Percentiles rank a stretch among this genome's conserved stretches.
These are phyloP conservation scores for Anoplius nigerrimus DNA, from an alignment of 2,888 invertebrate genomes.

Conservation along the genomic window DNA sequence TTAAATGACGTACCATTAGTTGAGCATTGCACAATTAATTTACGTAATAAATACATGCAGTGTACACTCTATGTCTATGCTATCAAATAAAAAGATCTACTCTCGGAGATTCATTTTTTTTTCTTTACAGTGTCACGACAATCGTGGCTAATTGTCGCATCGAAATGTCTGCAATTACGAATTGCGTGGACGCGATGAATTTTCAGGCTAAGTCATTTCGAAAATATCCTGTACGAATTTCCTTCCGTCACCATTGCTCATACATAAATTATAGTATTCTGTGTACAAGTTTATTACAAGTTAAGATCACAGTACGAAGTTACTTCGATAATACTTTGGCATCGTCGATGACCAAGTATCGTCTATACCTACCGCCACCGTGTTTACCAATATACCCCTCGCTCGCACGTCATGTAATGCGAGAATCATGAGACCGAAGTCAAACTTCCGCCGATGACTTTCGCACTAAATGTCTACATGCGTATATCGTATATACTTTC, in stretches of 20 bases:
- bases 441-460: neutral
- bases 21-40: too few species aligned
- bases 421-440: conserved; percentile 9
- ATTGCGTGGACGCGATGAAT: too few species aligned
- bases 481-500: too few species aligned
- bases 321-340: conserved; percentile 32
- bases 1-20: too few species aligned
- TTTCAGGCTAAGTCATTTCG: too few species aligned
- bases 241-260: neutral
- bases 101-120: neutral
- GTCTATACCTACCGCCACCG: conserved; percentile 43
- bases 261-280: conserved; percentile 1
- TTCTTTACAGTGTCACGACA: neutral
- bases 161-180: too few species aligned
- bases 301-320: conserved; percentile 47
- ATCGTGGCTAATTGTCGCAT: neutral
- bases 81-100: conserved; percentile 2
- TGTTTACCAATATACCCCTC: neutral
- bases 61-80: neutral
- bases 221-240: neutral
- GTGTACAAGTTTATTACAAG: conserved; percentile 14
- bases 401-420: conserved; percentile 2
- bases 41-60: neutral
- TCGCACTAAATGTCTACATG: conserved; percentile 4
- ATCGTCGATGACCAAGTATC: conserved; percentile 29